Base-by-base conservation (phyloP, 2,797 vertebrate species). In the Craterocephalus amniculus region DNA sequence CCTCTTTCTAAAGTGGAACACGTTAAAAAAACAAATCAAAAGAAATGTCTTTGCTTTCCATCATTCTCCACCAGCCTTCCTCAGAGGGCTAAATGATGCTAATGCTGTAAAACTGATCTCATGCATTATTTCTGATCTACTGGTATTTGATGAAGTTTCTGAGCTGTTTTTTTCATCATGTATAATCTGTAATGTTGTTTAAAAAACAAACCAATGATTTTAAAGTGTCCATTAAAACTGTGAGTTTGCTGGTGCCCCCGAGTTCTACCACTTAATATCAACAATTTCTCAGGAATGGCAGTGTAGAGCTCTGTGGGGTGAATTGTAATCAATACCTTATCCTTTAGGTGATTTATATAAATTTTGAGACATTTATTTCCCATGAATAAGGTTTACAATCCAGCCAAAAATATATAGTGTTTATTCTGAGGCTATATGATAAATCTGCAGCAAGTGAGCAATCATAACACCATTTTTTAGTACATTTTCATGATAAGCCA, bases 11-110 rank as follows among this genome's bases (percentile, higher is more conserved):
- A 49, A 70, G 52, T 40, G 45, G n/a, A 58, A 66, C 61, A 12
- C 12, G 52, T 65, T 56, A 38, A 16, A 34, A 27, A 36, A 6
- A 32, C n/a, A 55, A 36, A 45, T 24, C 16, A 56, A 72, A 57
- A 72, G 16, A 49, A 56, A 65, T 58, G 35, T 35, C 20, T 18
- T 31, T 58, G 60, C 20, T 16, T 14, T 3, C 38, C 18, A 43
- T 43, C 26, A 18, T 31, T 64, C 35, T 74, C 26, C 38, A 40
- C 24, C 56, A 32, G 27, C n/a, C 55, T 60, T 18, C 13, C 27
- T 58, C 38, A 16, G 32, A n/a, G 18, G 54, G 26, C 58, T 71
- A 81, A 74, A 36, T 68, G 64, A 77, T 69, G 57, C 52, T 60
- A 65, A 66, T 74, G 11, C 31, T 38, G n/a, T 31, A 29, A 40